Evolutionary conservation across 1,140 invertebrate genomes (phyloP).

Genomic region (Latrodectus geometricus): DNA sequence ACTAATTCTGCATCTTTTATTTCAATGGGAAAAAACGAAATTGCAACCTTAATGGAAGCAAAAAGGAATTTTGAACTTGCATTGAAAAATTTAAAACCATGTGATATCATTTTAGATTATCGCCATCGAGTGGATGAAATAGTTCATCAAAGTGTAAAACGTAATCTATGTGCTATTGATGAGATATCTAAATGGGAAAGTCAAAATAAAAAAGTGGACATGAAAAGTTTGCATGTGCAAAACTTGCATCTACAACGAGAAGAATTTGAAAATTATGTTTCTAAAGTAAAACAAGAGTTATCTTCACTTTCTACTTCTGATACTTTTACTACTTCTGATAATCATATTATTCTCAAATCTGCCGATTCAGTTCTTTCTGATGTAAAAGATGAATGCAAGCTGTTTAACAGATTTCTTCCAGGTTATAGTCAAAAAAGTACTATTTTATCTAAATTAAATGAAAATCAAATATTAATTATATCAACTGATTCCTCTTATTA

Average conservation of each 20-base stretch:
- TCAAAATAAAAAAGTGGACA: not conserved
- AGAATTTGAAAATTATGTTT: slow-evolving; percentile 33
- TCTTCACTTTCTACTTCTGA: slow-evolving; percentile 9
- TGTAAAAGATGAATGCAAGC: slow-evolving; percentile 35
- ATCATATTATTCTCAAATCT: slow-evolving; percentile 11
- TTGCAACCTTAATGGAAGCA: not conserved
- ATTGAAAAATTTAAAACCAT: not conserved
- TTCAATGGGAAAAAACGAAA: too few relatives aligned
- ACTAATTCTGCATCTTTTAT: too few relatives aligned
- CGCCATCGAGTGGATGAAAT: slow-evolving; percentile 1
- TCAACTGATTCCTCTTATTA: slow-evolving; percentile 32
- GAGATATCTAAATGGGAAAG: not conserved
- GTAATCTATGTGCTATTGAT: not conserved
- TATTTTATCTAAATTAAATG: slow-evolving; percentile 1
- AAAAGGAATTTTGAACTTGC: not conserved
- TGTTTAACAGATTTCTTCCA: slow-evolving; percentile 39
- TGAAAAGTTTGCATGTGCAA: not conserved
- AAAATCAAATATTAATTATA: slow-evolving; percentile 41
- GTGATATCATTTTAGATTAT: slow-evolving; percentile 29
- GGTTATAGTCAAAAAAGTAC: slow-evolving; percentile 24
- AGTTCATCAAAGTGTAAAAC: not conserved
- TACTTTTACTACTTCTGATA: slow-evolving; percentile 9
- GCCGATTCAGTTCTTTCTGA: slow-evolving; percentile 5
- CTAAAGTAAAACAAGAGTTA: slow-evolving; percentile 7
- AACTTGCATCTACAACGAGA: slow-evolving; percentile 19